Evolutionary conservation across 2,888 invertebrate genomes (phyloP).

Genomic region (Eurytoma californica): DNA sequence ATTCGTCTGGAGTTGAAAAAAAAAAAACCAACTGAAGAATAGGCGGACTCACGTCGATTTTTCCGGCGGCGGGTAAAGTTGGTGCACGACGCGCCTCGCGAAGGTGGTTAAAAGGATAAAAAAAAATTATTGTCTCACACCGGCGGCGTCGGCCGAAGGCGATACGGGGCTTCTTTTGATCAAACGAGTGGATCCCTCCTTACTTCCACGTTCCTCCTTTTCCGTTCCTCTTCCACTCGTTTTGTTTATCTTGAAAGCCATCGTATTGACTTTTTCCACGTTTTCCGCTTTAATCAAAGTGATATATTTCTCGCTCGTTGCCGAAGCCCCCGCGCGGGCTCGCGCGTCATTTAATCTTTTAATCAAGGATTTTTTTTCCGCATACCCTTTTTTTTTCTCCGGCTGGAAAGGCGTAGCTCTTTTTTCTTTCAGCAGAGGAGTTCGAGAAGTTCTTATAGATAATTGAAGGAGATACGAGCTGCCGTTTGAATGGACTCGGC

Average conservation of each 20-base stretch:
- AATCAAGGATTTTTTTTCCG: too few relatives aligned
- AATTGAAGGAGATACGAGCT: conserved; percentile 17
- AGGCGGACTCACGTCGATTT: too few relatives aligned
- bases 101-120: neutral
- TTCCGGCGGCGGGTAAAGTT: too few relatives aligned
- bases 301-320: too few relatives aligned
- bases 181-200: conserved; percentile 33
- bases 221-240: neutral
- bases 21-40: neutral
- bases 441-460: conserved; percentile 2
- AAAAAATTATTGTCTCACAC: neutral
- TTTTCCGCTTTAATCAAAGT: conserved; percentile 25
- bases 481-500: neutral
- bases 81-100: too few relatives aligned
- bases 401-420: neutral
- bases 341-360: too few relatives aligned
- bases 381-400: neutral
- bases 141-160: neutral
- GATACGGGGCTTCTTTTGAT: conserved; percentile 39
- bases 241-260: conserved; percentile 28
- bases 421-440: too few relatives aligned
- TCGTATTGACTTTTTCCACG: conserved; percentile 11
- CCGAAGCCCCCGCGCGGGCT: too few relatives aligned
- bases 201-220: neutral
- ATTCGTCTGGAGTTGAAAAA: too few relatives aligned